phyloP scores from a whole-genome alignment of 2,888 invertebrate genomes.

The Lochmaea crataegi region DNA sequence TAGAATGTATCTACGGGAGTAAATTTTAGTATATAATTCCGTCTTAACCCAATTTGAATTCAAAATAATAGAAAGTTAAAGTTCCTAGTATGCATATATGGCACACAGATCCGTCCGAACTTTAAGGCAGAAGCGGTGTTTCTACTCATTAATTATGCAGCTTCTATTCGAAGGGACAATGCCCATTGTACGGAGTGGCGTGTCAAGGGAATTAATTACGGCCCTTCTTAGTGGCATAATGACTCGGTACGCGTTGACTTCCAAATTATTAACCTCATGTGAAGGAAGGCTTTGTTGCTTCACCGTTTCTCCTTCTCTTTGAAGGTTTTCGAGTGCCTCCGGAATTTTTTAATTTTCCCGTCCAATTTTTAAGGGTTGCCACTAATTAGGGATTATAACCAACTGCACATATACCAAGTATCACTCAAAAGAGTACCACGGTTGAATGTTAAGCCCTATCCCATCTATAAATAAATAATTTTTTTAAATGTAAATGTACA shows the following conservation, averaged over 20 bases:
- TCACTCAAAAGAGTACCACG: too few species aligned
- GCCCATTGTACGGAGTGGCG: constrained; percentile 51
- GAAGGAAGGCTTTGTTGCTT: constrained; percentile 41
- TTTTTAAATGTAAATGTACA: too few species aligned
- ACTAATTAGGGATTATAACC: too few species aligned
- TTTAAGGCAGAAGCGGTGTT: background rate
- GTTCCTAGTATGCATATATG: background rate
- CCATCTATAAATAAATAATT: too few species aligned
- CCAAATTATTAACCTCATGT: constrained; percentile 47
- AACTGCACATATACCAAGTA: too few species aligned
- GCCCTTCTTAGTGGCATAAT: constrained; percentile 48
- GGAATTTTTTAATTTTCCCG: background rate
- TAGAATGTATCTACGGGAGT: too few species aligned
- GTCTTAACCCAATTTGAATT: background rate
- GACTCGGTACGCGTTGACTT: constrained; percentile 46
- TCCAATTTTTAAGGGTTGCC: background rate
- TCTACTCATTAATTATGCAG: constrained; percentile 49
- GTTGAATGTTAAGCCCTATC: too few species aligned
- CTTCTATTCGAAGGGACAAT: constrained; percentile 56
- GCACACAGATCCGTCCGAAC: background rate
- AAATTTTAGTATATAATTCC: background rate
- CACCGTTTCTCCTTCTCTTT: constrained; percentile 21
- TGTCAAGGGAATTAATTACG: constrained; percentile 51
- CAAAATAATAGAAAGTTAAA: background rate
- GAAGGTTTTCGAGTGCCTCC: constrained; percentile 16